Evolutionary conservation across 2,888 invertebrate species (phyloP).

Genomic region (Drosophila paucipuncta): DNA sequence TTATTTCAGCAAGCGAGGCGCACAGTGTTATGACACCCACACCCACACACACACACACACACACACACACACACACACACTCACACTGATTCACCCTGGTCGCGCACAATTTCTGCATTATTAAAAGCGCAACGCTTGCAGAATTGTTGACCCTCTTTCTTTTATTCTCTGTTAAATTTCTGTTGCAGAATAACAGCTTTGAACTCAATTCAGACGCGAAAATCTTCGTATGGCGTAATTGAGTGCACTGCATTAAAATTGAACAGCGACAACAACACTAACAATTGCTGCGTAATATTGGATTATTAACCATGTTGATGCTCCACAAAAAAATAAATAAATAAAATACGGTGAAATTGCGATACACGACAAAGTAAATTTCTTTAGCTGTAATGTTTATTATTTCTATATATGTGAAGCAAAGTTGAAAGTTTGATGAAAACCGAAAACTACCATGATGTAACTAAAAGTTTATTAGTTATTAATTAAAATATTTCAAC

Average conservation of each 20-base stretch:
- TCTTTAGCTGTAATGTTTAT: background rate
- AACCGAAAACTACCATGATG: background rate
- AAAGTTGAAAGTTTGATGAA: background rate
- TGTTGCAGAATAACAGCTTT: constrained; percentile 44
- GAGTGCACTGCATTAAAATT: constrained; percentile 66
- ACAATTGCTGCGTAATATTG: background rate
- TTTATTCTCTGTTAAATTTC: constrained; percentile 5
- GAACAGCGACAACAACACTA: constrained; percentile 14
- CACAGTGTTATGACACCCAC: constrained; percentile 26
- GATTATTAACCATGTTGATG: constrained; percentile 6
- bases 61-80: background rate
- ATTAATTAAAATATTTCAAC: background rate
- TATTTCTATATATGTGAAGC: background rate
- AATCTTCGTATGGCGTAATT: constrained; percentile 62
- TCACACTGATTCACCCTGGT: background rate
- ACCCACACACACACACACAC: background rate
- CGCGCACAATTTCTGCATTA: constrained; percentile 41
- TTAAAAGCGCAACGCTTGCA: constrained; percentile 56
- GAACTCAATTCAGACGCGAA: constrained; percentile 62
- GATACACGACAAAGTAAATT: background rate
- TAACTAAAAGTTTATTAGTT: background rate
- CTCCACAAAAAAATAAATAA: background rate
- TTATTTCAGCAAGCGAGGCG: constrained; percentile 44
- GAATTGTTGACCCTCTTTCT: constrained; percentile 49
- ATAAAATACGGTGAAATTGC: background rate